Evolutionary conservation across 2,888 invertebrate species (phyloP).

Genomic region (Ischnus inquisitorius): DNA sequence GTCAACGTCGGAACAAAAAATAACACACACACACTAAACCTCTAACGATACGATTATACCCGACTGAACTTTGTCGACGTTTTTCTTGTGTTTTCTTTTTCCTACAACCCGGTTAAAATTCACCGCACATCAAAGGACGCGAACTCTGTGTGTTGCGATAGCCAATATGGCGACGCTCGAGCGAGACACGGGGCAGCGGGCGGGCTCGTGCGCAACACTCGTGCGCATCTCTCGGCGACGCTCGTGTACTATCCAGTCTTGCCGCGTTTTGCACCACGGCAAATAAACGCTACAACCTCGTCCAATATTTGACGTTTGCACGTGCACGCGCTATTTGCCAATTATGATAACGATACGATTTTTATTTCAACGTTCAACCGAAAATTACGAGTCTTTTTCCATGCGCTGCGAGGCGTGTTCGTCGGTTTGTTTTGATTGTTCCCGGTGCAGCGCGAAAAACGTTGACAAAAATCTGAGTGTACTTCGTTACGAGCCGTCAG

Average conservation of each 20-base stretch:
- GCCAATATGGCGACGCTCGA: conserved; percentile 53
- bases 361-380: no score
- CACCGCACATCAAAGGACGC: conserved; percentile 41
- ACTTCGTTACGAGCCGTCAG: not conserved
- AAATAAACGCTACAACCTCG: not conserved
- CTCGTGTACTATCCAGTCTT: conserved; percentile 3
- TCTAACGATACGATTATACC: not conserved
- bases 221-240: conserved; percentile 30
- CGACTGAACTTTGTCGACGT: not conserved
- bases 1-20: not conserved
- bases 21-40: conserved; percentile 14
- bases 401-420: no score
- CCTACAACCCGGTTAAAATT: conserved; percentile 4
- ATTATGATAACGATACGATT: no score
- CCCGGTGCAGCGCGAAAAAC: no score
- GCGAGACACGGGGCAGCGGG: conserved; percentile 22
- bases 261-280: not conserved
- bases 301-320: no score
- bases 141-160: conserved; percentile 48
- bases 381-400: no score
- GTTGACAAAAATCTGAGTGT: no score
- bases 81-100: not conserved
- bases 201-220: conserved; percentile 15
- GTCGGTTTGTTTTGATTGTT: no score
- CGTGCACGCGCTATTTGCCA: no score